Evolutionary conservation across 2,113 vertebrate species (phyloP).

Genomic region (Felis chaus): DNA sequence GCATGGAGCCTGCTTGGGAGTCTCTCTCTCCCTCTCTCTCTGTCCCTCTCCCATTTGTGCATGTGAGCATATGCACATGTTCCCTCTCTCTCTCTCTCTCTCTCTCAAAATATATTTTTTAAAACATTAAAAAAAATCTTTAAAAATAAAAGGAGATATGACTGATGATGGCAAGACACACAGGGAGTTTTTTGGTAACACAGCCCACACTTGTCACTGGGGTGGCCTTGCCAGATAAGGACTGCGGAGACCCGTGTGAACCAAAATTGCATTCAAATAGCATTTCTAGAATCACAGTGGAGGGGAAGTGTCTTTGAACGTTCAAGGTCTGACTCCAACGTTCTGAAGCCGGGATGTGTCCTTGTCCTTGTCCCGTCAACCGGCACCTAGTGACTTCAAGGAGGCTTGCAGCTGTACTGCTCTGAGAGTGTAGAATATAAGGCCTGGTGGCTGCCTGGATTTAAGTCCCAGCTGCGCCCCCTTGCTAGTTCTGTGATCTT

Average conservation of each 20-base stretch:
- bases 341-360: not conserved
- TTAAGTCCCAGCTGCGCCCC: not conserved
- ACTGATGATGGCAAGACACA: conserved; percentile 2
- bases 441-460: not conserved
- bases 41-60: too few species aligned
- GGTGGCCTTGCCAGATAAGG: not conserved
- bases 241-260: not conserved
- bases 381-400: not conserved
- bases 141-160: not conserved
- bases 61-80: too few species aligned
- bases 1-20: too few species aligned
- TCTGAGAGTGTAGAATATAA: not conserved
- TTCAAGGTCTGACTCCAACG: not conserved
- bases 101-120: too few species aligned
- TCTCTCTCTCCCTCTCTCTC: too few species aligned
- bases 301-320: not conserved
- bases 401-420: not conserved
- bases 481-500: not conserved
- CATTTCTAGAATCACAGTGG: conserved; percentile 37
- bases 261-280: not conserved
- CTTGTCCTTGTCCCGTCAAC: not conserved
- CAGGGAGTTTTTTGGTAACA: not conserved
- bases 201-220: not conserved
- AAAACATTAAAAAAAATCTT: too few species aligned
- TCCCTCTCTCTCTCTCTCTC: too few species aligned